These are phyloP conservation scores for Turnix velox DNA, from an alignment of 2,113 vertebrate genomes.

Conservation along the genomic window DNA sequence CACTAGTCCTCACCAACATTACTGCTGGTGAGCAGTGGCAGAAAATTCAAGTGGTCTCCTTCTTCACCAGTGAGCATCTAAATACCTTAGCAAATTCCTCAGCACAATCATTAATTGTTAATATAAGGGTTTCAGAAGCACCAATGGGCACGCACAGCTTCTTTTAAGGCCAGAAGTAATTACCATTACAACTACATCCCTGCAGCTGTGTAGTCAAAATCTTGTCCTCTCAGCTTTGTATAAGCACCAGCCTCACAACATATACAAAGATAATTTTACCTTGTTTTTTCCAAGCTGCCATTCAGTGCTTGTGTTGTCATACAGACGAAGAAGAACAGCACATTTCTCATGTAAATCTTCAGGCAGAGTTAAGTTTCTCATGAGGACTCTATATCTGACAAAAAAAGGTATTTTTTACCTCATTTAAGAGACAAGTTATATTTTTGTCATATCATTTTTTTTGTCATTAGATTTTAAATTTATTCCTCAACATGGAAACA, in stretches of 20 bases:
- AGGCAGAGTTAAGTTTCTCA: slow-evolving; percentile 71
- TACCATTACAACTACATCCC: neutral
- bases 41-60: neutral
- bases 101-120: neutral
- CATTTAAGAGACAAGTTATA: neutral
- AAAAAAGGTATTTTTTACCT: neutral
- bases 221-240: neutral
- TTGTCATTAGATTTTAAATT: neutral
- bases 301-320: slow-evolving; percentile 79
- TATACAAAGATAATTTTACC: slow-evolving; percentile 64
- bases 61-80: neutral
- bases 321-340: slow-evolving; percentile 78
- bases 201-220: neutral
- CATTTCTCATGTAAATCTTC: slow-evolving; percentile 84
- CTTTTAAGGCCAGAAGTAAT: neutral
- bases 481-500: neutral
- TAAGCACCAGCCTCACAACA: neutral
- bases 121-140: neutral
- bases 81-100: neutral
- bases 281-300: slow-evolving; percentile 97
- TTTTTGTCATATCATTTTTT: neutral
- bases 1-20: neutral
- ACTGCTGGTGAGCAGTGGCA: neutral
- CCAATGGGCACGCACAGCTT: neutral
- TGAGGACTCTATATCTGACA: slow-evolving; percentile 86